Conservation (phyloP, 1,140 invertebrate genomes). For the Coboldia fuscipes region DNA sequence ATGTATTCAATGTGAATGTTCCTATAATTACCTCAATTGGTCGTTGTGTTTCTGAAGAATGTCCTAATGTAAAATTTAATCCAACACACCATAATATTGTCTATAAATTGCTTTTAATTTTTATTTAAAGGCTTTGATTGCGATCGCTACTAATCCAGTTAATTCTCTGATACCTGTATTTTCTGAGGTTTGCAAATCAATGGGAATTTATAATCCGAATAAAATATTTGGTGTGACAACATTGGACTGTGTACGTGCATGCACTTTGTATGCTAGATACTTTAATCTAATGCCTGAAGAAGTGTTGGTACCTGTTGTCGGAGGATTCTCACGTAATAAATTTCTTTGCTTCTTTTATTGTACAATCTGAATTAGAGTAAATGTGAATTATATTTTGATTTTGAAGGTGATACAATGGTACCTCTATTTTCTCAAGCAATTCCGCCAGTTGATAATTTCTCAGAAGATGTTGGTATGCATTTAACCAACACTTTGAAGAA, state of each 20-base stretch:
- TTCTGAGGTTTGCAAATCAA: slow-evolving; percentile 57
- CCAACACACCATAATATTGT: no score
- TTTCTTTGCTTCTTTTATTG: no score
- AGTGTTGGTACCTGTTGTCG: neutral
- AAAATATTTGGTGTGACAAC: slow-evolving; percentile 77
- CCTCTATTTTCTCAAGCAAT: neutral
- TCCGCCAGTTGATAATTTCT: neutral
- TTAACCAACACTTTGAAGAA: neutral
- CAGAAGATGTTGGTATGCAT: neutral
- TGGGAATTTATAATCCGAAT: slow-evolving; percentile 52
- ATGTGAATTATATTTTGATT: no score
- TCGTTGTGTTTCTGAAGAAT: no score
- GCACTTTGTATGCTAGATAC: slow-evolving; percentile 47
- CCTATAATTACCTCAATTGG: no score
- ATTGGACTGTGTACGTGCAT: slow-evolving; percentile 68
- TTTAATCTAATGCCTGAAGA: neutral
- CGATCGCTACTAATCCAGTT: slow-evolving; percentile 76
- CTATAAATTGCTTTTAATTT: no score
- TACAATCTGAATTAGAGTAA: no score
- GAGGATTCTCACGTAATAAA: neutral
- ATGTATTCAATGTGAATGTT: no score
- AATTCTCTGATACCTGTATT: slow-evolving; percentile 85
- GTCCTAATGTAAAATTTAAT: no score
- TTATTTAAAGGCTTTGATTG: slow-evolving; percentile 63
- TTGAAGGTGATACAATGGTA: neutral